A percentile compares a stretch with the other conserved stretches of the same genome.
Evolutionary conservation across 2,113 vertebrate genomes (phyloP).

Genomic region (Lonchura striata): DNA sequence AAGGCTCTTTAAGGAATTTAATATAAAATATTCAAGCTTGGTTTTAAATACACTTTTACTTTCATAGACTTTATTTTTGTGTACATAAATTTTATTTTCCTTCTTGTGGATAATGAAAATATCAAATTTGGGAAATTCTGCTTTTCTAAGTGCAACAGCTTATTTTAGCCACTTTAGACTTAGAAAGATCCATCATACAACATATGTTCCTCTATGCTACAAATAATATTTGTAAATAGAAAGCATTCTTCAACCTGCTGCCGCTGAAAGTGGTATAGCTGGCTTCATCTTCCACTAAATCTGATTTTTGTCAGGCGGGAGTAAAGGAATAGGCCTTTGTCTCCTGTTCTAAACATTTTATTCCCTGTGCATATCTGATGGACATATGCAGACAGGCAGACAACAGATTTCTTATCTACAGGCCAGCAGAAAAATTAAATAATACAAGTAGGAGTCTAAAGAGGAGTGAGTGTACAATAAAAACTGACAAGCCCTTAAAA

Average conservation of each 20-base stretch:
- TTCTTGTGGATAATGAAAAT: neutral
- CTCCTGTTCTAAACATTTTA: slow-evolving; percentile 16
- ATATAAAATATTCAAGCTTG: neutral
- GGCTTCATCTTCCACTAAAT: slow-evolving; percentile 27
- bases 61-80: neutral
- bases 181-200: neutral
- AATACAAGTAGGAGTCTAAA: slow-evolving; percentile 3
- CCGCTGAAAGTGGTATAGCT: neutral
- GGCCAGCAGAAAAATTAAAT: slow-evolving; percentile 67
- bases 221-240: neutral
- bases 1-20: neutral
- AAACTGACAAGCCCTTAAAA: neutral
- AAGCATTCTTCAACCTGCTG: neutral
- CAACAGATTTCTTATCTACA: slow-evolving; percentile 56
- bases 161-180: neutral
- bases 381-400: slow-evolving; percentile 35
- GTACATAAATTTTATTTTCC: neutral
- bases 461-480: neutral
- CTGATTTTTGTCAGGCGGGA: slow-evolving; percentile 20
- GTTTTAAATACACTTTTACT: neutral
- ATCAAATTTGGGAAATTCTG: neutral
- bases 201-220: neutral
- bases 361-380: slow-evolving; percentile 45
- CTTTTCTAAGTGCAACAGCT: neutral
- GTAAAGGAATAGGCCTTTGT: slow-evolving; percentile 11